phyloP scores from a whole-genome alignment of 2,797 vertebrate genomes.

The Myripristis murdjan region DNA sequence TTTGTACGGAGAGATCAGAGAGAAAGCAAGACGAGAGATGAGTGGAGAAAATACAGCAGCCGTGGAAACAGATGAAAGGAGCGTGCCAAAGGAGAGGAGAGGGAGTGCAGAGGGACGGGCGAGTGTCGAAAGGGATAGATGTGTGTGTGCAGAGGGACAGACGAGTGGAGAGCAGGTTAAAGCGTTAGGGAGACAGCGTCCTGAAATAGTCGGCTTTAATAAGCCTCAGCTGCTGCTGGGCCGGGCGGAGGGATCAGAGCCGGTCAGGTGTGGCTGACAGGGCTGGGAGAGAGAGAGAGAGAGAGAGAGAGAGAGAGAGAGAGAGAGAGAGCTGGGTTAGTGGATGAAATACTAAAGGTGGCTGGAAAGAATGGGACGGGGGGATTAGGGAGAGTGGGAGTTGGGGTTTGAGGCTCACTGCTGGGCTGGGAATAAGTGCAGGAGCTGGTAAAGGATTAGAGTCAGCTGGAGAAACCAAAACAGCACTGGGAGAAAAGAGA shows the following conservation, averaged over 20 bases:
- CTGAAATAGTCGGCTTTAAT: slow-evolving; percentile 81
- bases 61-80: slow-evolving; percentile 26
- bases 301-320: too few relatives aligned
- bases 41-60: background rate
- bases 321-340: background rate
- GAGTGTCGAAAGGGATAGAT: slow-evolving; percentile 9
- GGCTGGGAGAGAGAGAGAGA: slow-evolving; percentile 1
- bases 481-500: too few relatives aligned
- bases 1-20: background rate
- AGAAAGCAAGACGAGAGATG: background rate
- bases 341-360: background rate
- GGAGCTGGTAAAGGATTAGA: background rate
- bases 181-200: slow-evolving; percentile 29
- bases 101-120: background rate
- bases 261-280: too few relatives aligned
- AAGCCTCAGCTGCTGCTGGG: slow-evolving; percentile 76
- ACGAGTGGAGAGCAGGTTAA: slow-evolving; percentile 17
- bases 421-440: background rate
- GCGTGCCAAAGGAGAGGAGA: background rate
- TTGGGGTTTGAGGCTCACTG: background rate
- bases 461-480: too few relatives aligned
- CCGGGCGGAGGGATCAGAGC: slow-evolving; percentile 57
- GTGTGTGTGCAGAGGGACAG: too few relatives aligned
- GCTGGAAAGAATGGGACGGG: too few relatives aligned
- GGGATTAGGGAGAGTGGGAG: background rate